phyloP scores from a whole-genome alignment of 2,797 vertebrate genomes.

The Tangara arthus region DNA sequence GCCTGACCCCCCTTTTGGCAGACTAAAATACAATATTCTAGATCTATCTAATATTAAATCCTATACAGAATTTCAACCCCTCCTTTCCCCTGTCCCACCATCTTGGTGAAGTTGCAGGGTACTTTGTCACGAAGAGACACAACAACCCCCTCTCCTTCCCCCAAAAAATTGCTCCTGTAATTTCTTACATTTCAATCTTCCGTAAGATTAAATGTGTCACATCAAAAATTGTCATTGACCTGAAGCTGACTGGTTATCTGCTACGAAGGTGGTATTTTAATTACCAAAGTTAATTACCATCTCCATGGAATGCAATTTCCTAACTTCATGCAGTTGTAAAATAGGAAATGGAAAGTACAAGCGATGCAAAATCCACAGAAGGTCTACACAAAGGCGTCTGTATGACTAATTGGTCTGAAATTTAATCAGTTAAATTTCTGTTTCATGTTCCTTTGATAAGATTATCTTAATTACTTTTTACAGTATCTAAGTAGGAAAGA shows the following conservation, averaged over 20 bases:
- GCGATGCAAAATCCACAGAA: slow-evolving; percentile 46
- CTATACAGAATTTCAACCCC: neutral
- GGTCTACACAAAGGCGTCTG: slow-evolving; percentile 54
- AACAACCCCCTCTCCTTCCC: neutral
- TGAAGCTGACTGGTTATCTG: slow-evolving; percentile 39
- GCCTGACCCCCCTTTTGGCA: neutral
- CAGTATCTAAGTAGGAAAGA: slow-evolving; percentile 50
- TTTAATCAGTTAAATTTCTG: slow-evolving; percentile 70
- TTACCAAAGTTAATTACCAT: slow-evolving; percentile 64
- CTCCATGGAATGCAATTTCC: slow-evolving; percentile 56
- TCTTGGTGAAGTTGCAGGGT: neutral
- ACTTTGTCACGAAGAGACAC: neutral
- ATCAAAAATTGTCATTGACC: slow-evolving; percentile 48
- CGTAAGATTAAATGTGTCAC: neutral
- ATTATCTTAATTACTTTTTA: slow-evolving; percentile 70
- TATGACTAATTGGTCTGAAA: slow-evolving; percentile 68
- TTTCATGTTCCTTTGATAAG: slow-evolving; percentile 67
- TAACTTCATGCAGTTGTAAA: slow-evolving; percentile 1
- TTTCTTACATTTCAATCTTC: neutral
- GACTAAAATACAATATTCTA: neutral
- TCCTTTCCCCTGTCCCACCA: neutral
- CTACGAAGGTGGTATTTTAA: slow-evolving; percentile 58
- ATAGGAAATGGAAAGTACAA: slow-evolving; percentile 51
- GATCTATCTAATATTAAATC: neutral
- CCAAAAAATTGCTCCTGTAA: neutral